Evolutionary conservation across 1,140 invertebrate species (phyloP).

Genomic region (Cotesia chilonis): DNA sequence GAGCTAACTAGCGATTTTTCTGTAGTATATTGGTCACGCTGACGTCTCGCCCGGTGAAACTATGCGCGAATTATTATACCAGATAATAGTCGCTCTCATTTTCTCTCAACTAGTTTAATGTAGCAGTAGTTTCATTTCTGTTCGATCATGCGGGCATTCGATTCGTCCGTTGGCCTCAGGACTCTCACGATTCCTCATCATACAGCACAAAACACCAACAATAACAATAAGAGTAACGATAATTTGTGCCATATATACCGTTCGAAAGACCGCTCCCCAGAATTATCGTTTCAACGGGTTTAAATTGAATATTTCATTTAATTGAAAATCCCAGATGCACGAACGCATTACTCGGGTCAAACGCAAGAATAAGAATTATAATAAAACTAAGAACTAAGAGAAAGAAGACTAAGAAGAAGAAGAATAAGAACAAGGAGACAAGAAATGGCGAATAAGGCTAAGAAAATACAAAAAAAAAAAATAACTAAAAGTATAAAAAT

Average conservation of each 20-base stretch:
- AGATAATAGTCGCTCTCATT: conserved; percentile 29
- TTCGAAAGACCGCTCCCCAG: background rate
- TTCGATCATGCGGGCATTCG: conserved; percentile 5
- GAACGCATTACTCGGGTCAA: background rate
- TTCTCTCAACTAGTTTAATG: conserved; percentile 7
- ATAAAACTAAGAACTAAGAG: background rate
- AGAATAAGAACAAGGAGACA: conserved; percentile 11
- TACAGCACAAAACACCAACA: background rate
- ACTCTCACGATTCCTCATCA: background rate
- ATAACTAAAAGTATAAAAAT: background rate
- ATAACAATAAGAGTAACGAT: too few relatives aligned
- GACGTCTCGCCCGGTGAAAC: conserved; percentile 29
- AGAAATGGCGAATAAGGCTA: conserved; percentile 2
- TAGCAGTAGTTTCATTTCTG: background rate
- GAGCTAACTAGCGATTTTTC: background rate
- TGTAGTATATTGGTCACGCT: conserved; percentile 34
- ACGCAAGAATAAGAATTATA: too few relatives aligned
- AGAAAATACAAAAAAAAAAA: background rate
- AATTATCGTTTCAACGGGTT: conserved; percentile 16
- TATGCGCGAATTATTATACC: conserved; percentile 31
- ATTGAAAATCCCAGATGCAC: conserved; percentile 9
- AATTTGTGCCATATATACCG: too few relatives aligned
- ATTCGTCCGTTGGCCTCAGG: conserved; percentile 14
- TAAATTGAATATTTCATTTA: conserved; percentile 15
- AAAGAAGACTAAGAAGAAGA: background rate